These are phyloP conservation scores for Anoura caudifer DNA, from an alignment of 2,113 vertebrate genomes.

Conservation along the genomic window DNA sequence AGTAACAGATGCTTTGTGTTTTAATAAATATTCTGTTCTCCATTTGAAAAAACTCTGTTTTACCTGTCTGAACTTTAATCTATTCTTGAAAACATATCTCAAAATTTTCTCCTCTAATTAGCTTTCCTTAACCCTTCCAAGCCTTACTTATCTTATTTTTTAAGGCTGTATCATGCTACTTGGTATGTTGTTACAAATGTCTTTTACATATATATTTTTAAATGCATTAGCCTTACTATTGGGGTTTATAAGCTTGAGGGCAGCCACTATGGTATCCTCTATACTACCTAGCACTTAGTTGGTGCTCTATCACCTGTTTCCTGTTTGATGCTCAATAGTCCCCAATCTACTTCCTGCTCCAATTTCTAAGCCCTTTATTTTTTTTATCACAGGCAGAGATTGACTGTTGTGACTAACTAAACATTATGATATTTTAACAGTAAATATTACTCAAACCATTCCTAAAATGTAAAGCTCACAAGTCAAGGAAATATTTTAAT, in stretches of 20 bases:
- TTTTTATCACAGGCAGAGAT: not conserved
- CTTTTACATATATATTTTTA: not conserved
- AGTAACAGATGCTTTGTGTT: not conserved
- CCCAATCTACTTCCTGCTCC: not conserved
- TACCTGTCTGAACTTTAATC: not conserved
- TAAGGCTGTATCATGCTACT: not conserved
- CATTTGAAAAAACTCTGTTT: constrained; percentile 25
- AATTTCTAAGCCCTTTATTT: constrained; percentile 24
- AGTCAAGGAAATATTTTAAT: constrained; percentile 1
- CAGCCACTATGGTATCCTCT: not conserved
- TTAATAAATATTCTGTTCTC: not conserved
- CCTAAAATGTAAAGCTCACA: constrained; percentile 19
- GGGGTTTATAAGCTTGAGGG: not conserved
- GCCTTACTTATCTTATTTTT: not conserved
- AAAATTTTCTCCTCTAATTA: not conserved
- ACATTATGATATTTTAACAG: not conserved
- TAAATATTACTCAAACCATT: constrained; percentile 29
- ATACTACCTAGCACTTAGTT: not conserved
- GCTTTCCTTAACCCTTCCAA: not conserved
- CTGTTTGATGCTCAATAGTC: not conserved
- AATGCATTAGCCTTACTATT: not conserved
- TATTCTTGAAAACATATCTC: not conserved
- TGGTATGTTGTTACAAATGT: not conserved
- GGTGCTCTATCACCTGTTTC: not conserved
- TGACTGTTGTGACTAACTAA: not conserved